Percentiles rank a stretch among this genome's conserved stretches.
Conservation (phyloP, 2,113 vertebrate species). For the Pseudorectes ferrugineus region DNA sequence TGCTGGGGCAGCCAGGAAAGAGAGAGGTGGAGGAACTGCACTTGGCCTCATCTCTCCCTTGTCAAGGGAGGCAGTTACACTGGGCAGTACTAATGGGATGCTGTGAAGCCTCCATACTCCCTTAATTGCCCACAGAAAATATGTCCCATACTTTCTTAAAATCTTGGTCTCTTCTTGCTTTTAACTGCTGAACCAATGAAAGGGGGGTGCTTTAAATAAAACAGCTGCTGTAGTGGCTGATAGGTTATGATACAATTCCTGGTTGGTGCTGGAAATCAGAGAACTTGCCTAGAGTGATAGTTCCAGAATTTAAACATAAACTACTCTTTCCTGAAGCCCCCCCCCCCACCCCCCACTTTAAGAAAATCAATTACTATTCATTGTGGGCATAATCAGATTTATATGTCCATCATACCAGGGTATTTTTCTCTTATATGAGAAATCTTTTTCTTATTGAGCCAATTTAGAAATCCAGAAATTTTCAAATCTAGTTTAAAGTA, state of each 20-base stretch:
- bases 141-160: not conserved
- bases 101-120: not conserved
- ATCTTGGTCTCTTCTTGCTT: not conserved
- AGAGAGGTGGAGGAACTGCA: not conserved
- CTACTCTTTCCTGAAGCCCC: not conserved
- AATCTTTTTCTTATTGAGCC: not conserved
- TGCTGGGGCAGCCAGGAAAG: not conserved
- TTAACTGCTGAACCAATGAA: not conserved
- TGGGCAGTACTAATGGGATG: not conserved
- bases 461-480: not conserved
- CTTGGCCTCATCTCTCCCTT: not conserved
- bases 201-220: not conserved
- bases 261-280: not conserved
- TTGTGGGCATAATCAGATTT: not conserved
- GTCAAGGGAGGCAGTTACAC: not conserved
- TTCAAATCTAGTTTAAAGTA: not conserved
- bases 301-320: not conserved
- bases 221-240: not conserved
- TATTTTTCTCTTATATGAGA: not conserved
- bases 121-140: not conserved
- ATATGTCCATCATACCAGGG: not conserved
- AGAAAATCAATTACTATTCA: not conserved
- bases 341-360: fast-evolving
- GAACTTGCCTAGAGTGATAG: not conserved
- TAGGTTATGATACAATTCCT: not conserved